phyloP scores from a whole-genome alignment of 2,113 vertebrate species.

The Eleginops maclovinus region DNA sequence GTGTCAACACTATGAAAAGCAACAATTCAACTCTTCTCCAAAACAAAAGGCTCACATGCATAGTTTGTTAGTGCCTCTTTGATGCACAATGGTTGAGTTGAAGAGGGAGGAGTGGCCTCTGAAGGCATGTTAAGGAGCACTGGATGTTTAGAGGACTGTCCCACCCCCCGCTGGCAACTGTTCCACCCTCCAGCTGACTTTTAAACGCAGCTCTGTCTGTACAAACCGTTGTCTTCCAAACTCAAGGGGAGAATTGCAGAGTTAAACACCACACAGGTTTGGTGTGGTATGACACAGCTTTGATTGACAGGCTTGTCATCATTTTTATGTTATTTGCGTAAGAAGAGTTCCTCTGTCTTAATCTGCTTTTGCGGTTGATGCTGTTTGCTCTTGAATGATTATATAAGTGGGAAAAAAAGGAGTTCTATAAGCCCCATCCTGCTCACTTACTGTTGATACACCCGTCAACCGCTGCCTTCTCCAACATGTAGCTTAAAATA shows the following conservation, averaged over 20 bases:
- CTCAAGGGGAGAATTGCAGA: neutral
- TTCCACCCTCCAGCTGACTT: slow-evolving; percentile 39
- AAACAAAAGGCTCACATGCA: slow-evolving; percentile 14
- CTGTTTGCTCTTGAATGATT: neutral
- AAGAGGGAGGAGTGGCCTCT: neutral
- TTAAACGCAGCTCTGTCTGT: slow-evolving; percentile 40
- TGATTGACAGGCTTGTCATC: neutral
- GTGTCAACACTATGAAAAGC: slow-evolving; percentile 12
- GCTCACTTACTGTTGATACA: neutral
- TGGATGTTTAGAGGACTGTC: slow-evolving; percentile 11
- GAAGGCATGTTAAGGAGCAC: neutral
- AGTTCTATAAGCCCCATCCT: too few relatives aligned
- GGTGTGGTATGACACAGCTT: neutral
- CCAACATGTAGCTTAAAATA: neutral
- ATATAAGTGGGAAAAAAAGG: neutral
- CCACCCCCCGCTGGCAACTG: slow-evolving; percentile 6
- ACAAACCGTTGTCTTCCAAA: slow-evolving; percentile 13
- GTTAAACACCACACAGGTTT: neutral
- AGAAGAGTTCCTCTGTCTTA: neutral
- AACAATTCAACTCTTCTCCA: slow-evolving; percentile 1
- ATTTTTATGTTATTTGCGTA: neutral
- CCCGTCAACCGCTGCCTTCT: neutral
- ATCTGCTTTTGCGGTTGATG: neutral
- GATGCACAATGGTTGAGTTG: neutral
- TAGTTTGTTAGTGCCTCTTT: neutral